Evolutionary conservation across 2,888 invertebrate species (phyloP).

Genomic region (Sinohyriopsis cumingii): DNA sequence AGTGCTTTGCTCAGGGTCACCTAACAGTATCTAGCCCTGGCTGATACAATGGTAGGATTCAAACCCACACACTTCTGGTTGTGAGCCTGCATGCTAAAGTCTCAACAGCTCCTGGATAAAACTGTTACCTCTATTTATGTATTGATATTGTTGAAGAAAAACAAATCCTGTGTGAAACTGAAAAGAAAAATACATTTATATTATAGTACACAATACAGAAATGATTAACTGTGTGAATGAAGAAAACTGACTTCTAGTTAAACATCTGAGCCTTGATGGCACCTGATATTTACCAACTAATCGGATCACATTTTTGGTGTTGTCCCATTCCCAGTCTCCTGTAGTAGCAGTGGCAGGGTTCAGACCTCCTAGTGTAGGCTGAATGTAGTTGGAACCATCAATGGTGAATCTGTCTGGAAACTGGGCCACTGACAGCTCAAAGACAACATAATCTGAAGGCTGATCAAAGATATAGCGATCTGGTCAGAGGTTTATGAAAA

Average conservation of each 20-base stretch:
- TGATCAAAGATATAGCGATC: slow-evolving; percentile 10
- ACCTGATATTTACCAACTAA: slow-evolving; percentile 20
- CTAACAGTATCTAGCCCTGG: too few relatives aligned
- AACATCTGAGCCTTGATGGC: neutral
- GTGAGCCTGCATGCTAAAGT: too few relatives aligned
- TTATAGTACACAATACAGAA: too few relatives aligned
- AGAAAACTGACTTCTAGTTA: neutral
- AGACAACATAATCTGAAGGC: slow-evolving; percentile 49
- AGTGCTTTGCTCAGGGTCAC: too few relatives aligned
- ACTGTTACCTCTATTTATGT: too few relatives aligned
- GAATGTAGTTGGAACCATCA: slow-evolving; percentile 35
- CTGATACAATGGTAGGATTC: too few relatives aligned
- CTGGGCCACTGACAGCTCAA: slow-evolving; percentile 48
- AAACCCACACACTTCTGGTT: too few relatives aligned
- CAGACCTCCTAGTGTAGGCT: slow-evolving; percentile 33
- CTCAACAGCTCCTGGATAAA: too few relatives aligned
- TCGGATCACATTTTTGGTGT: slow-evolving; percentile 23
- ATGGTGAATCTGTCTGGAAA: slow-evolving; percentile 61
- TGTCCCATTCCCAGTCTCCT: slow-evolving; percentile 60
- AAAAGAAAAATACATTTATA: too few relatives aligned
- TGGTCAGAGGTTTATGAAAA: too few relatives aligned
- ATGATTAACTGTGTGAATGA: neutral
- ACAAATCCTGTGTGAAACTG: too few relatives aligned
- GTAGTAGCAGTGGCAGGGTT: slow-evolving; percentile 33
- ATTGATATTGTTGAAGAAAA: too few relatives aligned